Evolutionary conservation across 2,888 invertebrate genomes (phyloP), one percentile per base, ranked within the genome.

Genomic region (Ennomos quercinarius): DNA sequence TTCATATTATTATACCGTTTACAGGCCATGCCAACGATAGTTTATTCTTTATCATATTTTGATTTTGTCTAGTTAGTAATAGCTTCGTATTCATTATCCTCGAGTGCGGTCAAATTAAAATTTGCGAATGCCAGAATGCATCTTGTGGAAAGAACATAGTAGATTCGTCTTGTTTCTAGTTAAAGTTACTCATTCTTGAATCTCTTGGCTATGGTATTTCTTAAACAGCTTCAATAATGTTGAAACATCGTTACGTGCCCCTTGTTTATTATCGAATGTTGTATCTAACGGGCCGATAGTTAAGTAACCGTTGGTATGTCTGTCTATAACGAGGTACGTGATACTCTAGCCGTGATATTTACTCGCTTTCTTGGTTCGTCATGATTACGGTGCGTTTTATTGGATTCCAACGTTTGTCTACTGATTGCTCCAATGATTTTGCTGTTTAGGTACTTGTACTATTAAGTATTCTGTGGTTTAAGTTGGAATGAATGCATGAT

Each of bases 241-340:
- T 64, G 66, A 62, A 64, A 72, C 63, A 64, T 45, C 48, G 63
- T 74, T 72, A 71, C 70, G 67, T 71, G 63, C 56, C 27, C 41
- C 12, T 49, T 9, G 48, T 57, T 44, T 42, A 55, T 58, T 63
- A 61, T 52, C 52, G 61, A 61, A 51, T 56, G 56, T 44, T 61
- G 56, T 52, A 47, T 63, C 53, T 52, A 50, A 27, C 40, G 13
- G 12, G 9, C 4, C 8, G 8, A 13, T 50, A 43, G 57, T 71
- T 66, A 64, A 66, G 66, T 74, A 74, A 74, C 57, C 10, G 59
- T 51, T 34, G 38, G 46, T 41, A 35, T 35, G 62, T 52, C 52
- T 54, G 46, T 48, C 41, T 36, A 34, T 45, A 27, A 5, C 27
- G 6, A 8, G 17, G 47, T 47, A 58, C 56, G 51, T 47, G 17